Conservation (phyloP, 2,113 vertebrate species). For the Hiodon tergisus region DNA sequence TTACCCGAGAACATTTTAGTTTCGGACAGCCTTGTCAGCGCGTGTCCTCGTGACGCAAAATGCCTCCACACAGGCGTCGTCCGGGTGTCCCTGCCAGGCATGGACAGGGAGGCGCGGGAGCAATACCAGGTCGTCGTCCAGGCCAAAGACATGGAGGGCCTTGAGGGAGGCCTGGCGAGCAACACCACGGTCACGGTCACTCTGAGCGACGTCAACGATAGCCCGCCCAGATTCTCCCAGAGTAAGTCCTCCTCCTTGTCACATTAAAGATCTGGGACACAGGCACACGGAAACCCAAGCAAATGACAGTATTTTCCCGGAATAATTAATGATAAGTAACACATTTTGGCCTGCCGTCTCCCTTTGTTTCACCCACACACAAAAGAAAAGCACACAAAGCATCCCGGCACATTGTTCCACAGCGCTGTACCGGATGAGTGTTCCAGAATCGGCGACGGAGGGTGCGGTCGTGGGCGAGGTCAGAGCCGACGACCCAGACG, state of each 20-base stretch:
- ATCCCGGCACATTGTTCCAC: slow-evolving; percentile 21
- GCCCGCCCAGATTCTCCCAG: slow-evolving; percentile 87
- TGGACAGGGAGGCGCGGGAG: slow-evolving; percentile 89
- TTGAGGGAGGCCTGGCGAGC: slow-evolving; percentile 88
- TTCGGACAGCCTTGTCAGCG: too few species aligned
- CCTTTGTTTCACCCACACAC: background rate
- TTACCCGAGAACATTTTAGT: background rate
- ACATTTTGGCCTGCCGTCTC: background rate
- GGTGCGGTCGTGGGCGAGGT: slow-evolving; percentile 84
- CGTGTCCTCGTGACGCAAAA: too few species aligned
- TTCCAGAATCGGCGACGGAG: slow-evolving; percentile 72
- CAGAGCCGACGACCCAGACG: slow-evolving; percentile 81
- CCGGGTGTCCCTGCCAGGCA: slow-evolving; percentile 85
- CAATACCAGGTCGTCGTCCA: slow-evolving; percentile 89
- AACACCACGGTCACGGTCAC: slow-evolving; percentile 86
- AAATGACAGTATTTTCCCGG: background rate
- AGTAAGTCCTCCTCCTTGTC: slow-evolving; percentile 65
- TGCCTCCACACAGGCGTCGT: slow-evolving; percentile 70
- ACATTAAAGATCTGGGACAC: background rate
- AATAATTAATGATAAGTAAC: background rate
- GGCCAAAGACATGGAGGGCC: slow-evolving; percentile 97
- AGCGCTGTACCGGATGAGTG: slow-evolving; percentile 92
- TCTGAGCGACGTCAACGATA: slow-evolving; percentile 88
- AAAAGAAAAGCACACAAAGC: background rate
- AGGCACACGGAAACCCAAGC: too few species aligned